Percentiles rank a stretch among this genome's conserved stretches.
These are phyloP conservation scores for Saccostrea echinata DNA, from an alignment of 1,140 invertebrate genomes.

Conservation along the genomic window DNA sequence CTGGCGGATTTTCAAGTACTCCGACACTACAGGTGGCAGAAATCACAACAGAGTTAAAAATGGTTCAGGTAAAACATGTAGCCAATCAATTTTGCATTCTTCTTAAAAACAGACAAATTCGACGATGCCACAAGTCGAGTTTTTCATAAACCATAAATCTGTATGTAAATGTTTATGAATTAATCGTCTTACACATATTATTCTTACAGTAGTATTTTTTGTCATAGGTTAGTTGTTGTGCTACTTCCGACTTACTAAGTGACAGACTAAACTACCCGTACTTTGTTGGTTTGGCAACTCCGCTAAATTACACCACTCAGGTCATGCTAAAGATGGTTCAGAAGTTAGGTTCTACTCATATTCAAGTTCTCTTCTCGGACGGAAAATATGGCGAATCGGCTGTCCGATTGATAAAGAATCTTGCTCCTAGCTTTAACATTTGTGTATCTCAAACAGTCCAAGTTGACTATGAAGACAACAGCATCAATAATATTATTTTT, in stretches of 20 bases:
- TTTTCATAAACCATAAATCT: too few species aligned
- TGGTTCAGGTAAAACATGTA: conserved; percentile 5
- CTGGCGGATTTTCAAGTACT: conserved; percentile 14
- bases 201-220: background rate
- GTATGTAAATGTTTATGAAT: background rate
- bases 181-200: background rate
- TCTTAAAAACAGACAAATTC: too few species aligned
- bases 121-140: too few species aligned
- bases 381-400: conserved; percentile 46
- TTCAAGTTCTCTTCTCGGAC: conserved; percentile 41
- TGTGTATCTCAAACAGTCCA: conserved; percentile 40
- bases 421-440: conserved; percentile 12
- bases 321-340: conserved; percentile 42
- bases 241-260: conserved; percentile 16
- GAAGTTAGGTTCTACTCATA: conserved; percentile 21
- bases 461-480: background rate
- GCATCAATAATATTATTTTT: background rate
- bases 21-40: conserved; percentile 16
- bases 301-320: conserved; percentile 28
- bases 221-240: conserved; percentile 43
- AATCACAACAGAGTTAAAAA: conserved; percentile 26
- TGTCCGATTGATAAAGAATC: background rate
- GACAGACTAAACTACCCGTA: conserved; percentile 38
- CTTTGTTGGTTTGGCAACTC: conserved; percentile 41
- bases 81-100: background rate